Conservation (phyloP, 2,797 vertebrate species). For the Myotis vivesi region DNA sequence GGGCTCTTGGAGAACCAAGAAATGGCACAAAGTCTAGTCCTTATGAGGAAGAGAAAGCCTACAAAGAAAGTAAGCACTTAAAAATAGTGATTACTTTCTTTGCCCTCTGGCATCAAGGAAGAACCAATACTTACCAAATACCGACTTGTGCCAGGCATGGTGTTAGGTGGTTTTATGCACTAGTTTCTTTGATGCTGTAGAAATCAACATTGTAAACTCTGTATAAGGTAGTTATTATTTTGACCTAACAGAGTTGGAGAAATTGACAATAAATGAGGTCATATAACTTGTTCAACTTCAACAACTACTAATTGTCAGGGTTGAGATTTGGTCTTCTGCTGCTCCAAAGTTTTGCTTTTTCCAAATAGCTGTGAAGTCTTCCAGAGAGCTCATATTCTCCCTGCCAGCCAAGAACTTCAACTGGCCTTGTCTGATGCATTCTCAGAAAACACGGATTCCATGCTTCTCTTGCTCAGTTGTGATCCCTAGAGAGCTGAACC, state of each 20-base stretch:
- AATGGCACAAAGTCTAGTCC: background rate
- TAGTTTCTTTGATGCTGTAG: background rate
- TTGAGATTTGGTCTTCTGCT: background rate
- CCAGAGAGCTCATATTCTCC: background rate
- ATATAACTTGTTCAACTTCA: background rate
- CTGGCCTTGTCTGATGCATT: background rate
- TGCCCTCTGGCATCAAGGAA: background rate
- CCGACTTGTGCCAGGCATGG: background rate
- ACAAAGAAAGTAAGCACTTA: background rate
- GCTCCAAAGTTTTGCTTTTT: background rate
- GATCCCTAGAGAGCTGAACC: background rate
- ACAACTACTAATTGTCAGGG: background rate
- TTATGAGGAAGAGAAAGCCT: background rate
- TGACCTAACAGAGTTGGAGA: background rate
- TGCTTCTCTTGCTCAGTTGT: background rate
- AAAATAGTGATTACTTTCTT: background rate
- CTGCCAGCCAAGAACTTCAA: background rate
- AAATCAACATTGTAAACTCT: background rate
- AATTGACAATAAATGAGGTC: background rate
- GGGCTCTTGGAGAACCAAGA: background rate
- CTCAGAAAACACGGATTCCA: background rate
- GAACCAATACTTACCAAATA: background rate
- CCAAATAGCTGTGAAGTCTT: background rate
- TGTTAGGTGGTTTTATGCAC: background rate
- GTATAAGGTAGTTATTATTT: background rate